Conservation (phyloP, 2,888 invertebrate genomes). For the Pedicia rivosa region DNA sequence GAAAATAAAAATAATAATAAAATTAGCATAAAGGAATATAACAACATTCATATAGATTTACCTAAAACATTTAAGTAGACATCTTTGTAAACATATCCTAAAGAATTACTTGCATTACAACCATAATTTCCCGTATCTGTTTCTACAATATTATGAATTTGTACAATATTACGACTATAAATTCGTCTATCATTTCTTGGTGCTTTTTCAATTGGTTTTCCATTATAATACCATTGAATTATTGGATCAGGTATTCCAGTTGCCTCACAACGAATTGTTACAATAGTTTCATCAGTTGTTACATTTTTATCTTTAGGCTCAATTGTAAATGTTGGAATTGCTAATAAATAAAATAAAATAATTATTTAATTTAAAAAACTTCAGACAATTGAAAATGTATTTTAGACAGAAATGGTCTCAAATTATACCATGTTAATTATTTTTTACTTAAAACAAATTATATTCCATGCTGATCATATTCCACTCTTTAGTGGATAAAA, state of each 20-base stretch:
- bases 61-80: slow-evolving; percentile 83
- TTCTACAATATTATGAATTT: slow-evolving; percentile 63
- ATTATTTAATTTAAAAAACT: too few relatives aligned
- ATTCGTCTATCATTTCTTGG: slow-evolving; percentile 54
- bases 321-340: slow-evolving; percentile 77
- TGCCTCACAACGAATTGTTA: slow-evolving; percentile 75
- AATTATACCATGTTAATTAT: too few relatives aligned
- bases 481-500: too few relatives aligned
- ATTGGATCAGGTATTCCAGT: slow-evolving; percentile 80
- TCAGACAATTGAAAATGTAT: too few relatives aligned
- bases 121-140: slow-evolving; percentile 94
- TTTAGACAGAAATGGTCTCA: too few relatives aligned
- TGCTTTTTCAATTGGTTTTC: slow-evolving; percentile 62
- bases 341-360: slow-evolving; percentile 28
- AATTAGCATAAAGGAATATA: too few relatives aligned
- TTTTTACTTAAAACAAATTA: too few relatives aligned
- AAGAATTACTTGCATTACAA: slow-evolving; percentile 97
- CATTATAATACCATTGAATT: slow-evolving; percentile 94
- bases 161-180: slow-evolving; percentile 53
- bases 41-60: too few relatives aligned
- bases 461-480: too few relatives aligned
- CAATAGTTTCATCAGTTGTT: slow-evolving; percentile 80
- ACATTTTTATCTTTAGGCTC: slow-evolving; percentile 74
- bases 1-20: too few relatives aligned
- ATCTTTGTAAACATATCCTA: slow-evolving; percentile 96